Base-by-base conservation (phyloP, 1,140 invertebrate genomes). In the Drosophila nannoptera region DNA sequence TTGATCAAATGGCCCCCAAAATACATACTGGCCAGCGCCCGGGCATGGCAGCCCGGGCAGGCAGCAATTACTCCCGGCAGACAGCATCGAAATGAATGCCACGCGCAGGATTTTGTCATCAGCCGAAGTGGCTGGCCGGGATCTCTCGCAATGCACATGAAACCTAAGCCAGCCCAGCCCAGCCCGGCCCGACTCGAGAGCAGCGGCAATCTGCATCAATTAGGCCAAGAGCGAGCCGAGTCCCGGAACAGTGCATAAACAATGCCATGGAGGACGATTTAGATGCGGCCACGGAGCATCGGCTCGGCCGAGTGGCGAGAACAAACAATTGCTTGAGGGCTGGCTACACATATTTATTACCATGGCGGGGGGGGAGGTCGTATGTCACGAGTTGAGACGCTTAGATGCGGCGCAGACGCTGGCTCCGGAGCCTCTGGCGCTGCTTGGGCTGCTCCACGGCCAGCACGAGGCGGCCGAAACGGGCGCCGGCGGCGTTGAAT, bases 1-100 rank as follows among this genome's bases (percentile, higher is more conserved):
- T 83, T 83, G 78, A 83, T 83, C 78, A 83, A 83, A 84, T 78
- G 73, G 80, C 72, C 73, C 76, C 78, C 73, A 83, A 83, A 75
- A 81, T 84, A 83, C 75, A 84, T 69, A 84, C 80, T 77, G 56
- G 67, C 75, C 29, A n/a, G n/a, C 48, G n/a, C 52, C 22, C 53
- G 78, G 60, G 60, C 36, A 60, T 65, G 67, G 67, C 52, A 43
- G 40, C n/a, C 36, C n/a, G n/a, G n/a, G n/a, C n/a, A n/a, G 11
- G 36, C 36, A 38, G 40, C 40, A 43, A 14, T 54, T 32, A 68
- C 45, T 50, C 63, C 75, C 49, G 58, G 65, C 66, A 33, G 40
- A 59, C 66, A 33, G 40, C 54, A 69, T 67, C 60, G 60, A 67
- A 71, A 71, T 67, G 60, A 63, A 69, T 75, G 74, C 75, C 64